These are phyloP conservation scores for Grallaria varia DNA, from an alignment of 2,113 vertebrate species.

Conservation along the genomic window DNA sequence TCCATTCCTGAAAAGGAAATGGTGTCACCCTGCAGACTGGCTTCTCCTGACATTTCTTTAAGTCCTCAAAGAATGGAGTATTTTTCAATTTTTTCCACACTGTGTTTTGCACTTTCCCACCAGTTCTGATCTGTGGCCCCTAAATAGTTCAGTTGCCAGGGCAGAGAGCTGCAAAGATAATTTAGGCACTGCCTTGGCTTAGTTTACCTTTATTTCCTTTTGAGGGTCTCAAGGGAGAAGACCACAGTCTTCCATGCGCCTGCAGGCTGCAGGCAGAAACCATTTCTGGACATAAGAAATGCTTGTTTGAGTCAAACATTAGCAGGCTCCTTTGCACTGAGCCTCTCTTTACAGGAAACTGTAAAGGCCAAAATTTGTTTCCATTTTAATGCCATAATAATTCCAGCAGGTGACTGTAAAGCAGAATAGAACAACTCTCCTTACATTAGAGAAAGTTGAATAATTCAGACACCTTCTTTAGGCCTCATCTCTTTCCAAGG, in stretches of 20 bases:
- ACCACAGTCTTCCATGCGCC: neutral
- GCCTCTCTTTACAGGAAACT: neutral
- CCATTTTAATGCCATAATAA: neutral
- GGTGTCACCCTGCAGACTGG: neutral
- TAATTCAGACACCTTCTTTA: constrained; percentile 1
- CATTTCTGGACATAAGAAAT: neutral
- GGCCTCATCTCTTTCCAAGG: neutral
- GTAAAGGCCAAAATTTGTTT: neutral
- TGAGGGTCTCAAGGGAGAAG: neutral
- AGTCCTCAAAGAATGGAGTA: neutral
- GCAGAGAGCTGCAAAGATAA: neutral
- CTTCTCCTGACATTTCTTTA: neutral
- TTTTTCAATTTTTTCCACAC: neutral
- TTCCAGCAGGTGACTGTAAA: neutral
- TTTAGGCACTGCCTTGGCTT: neutral
- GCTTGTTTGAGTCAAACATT: neutral
- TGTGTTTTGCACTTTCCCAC: neutral
- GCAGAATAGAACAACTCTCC: neutral
- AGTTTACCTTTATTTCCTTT: neutral
- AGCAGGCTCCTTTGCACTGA: neutral
- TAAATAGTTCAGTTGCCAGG: neutral
- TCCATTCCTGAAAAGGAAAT: neutral
- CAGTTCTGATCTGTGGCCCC: neutral
- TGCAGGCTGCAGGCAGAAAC: neutral
- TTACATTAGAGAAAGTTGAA: neutral